Percentiles rank a stretch among this genome's conserved stretches.
phyloP scores from a whole-genome alignment of 2,113 vertebrate genomes.

The Lasiurus cinereus region DNA sequence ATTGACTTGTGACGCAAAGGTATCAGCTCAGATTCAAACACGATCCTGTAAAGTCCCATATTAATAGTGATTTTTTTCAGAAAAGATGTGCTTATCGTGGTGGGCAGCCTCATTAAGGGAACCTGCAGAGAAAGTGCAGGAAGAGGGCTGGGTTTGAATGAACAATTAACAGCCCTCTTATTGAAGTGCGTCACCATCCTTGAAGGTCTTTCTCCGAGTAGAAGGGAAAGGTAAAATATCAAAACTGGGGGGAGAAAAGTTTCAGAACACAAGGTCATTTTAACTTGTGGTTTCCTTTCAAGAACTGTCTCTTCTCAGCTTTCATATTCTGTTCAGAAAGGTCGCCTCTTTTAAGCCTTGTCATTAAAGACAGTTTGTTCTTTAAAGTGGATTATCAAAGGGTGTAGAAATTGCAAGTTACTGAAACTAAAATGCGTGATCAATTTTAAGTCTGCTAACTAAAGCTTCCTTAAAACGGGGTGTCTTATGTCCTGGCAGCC shows the following conservation, averaged over 20 bases:
- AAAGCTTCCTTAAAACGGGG: conserved; percentile 86
- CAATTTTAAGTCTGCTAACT: conserved; percentile 87
- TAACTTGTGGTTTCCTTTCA: conserved; percentile 85
- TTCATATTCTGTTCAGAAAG: conserved; percentile 89
- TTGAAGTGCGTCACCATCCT: conserved; percentile 63
- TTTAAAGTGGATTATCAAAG: conserved; percentile 91
- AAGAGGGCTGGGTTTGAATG: conserved; percentile 61
- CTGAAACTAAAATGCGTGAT: conserved; percentile 88
- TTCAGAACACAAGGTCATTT: conserved; percentile 89
- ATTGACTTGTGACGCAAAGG: conserved; percentile 4
- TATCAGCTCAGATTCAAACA: conserved; percentile 49
- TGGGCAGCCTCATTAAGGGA: conserved; percentile 30
- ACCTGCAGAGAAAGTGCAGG: conserved; percentile 13
- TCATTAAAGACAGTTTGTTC: conserved; percentile 89
- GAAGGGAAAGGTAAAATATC: conserved; percentile 84
- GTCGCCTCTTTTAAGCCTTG: conserved; percentile 89
- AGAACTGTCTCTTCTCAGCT: conserved; percentile 85
- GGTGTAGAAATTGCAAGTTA: conserved; percentile 88
- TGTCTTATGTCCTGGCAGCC: conserved; percentile 81
- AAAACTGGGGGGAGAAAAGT: conserved; percentile 84
- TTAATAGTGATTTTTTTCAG: conserved; percentile 36
- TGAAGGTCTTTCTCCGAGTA: conserved; percentile 75
- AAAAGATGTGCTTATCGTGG: not conserved
- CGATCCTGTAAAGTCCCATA: not conserved
- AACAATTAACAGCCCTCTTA: conserved; percentile 74